A percentile compares a stretch with the other conserved stretches of the same genome.
Evolutionary conservation across 1,140 invertebrate genomes (phyloP).

Genomic region (Cydia fagiglandana): DNA sequence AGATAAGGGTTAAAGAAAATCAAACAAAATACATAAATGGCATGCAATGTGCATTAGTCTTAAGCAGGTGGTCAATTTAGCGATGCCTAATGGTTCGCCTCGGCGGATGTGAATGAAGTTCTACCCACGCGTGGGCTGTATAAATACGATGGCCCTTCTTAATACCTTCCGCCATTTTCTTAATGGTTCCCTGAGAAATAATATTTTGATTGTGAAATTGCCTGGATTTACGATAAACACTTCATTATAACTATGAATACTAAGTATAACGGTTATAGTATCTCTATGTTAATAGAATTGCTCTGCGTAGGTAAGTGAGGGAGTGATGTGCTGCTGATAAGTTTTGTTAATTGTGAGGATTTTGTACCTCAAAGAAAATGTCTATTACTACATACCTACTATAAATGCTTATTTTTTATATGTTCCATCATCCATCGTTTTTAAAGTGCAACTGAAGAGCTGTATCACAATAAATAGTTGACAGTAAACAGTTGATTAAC

Average conservation of each 20-base stretch:
- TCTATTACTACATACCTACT: no score
- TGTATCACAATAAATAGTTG: no score
- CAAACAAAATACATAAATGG: neutral
- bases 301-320: neutral
- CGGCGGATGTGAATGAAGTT: conserved; percentile 10
- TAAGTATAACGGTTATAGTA: neutral
- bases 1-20: neutral
- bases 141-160: conserved; percentile 29
- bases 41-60: conserved; percentile 19
- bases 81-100: conserved; percentile 11
- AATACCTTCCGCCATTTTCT: conserved; percentile 17
- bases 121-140: neutral
- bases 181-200: conserved; percentile 27
- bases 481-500: no score
- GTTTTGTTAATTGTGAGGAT: neutral
- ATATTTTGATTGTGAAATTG: conserved; percentile 25
- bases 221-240: neutral
- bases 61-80: conserved; percentile 30
- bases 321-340: neutral
- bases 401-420: no score
- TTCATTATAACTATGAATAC: conserved; percentile 8
- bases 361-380: no score
- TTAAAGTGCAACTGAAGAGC: no score
- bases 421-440: no score
- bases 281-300: neutral